Evolutionary conservation across 2,797 vertebrate genomes (phyloP).

Genomic region (Chrosomus eos): DNA sequence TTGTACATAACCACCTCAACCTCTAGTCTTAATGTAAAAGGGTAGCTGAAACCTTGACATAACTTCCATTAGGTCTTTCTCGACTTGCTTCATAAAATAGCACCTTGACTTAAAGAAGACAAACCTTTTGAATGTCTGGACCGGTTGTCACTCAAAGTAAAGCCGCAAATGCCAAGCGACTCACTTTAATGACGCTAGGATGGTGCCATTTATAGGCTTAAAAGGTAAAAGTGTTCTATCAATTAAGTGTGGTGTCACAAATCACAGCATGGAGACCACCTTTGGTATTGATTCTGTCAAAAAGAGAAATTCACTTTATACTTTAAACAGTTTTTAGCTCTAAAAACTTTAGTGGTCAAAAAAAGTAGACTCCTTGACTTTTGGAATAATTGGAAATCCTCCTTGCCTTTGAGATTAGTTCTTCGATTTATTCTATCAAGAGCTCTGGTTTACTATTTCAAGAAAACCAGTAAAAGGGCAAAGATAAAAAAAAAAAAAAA

Average conservation of each 20-base stretch:
- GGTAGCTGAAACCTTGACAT: not conserved
- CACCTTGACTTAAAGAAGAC: conserved; percentile 67
- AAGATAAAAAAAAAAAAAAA: conserved; percentile 47
- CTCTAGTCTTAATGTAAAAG: conserved; percentile 27
- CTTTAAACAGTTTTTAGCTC: conserved; percentile 71
- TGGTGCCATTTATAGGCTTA: conserved; percentile 60
- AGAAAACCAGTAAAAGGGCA: conserved; percentile 29
- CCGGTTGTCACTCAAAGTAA: conserved; percentile 63
- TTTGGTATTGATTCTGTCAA: conserved; percentile 76
- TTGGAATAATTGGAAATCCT: conserved; percentile 62
- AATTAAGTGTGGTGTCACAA: conserved; percentile 68
- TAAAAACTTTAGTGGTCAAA: conserved; percentile 63
- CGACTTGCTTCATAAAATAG: conserved; percentile 54
- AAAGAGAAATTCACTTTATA: conserved; percentile 73
- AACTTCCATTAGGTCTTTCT: not conserved
- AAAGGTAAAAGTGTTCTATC: conserved; percentile 62
- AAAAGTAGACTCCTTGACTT: conserved; percentile 67
- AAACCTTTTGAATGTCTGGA: conserved; percentile 76
- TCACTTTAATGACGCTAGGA: conserved; percentile 64
- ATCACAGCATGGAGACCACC: conserved; percentile 61
- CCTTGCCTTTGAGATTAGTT: conserved; percentile 39
- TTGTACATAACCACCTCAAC: conserved; percentile 31
- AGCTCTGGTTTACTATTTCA: conserved; percentile 44
- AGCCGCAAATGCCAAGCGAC: conserved; percentile 78
- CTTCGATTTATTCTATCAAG: conserved; percentile 37